These are phyloP conservation scores for Chelon labrosus DNA, from an alignment of 2,797 vertebrate species.

Conservation along the genomic window DNA sequence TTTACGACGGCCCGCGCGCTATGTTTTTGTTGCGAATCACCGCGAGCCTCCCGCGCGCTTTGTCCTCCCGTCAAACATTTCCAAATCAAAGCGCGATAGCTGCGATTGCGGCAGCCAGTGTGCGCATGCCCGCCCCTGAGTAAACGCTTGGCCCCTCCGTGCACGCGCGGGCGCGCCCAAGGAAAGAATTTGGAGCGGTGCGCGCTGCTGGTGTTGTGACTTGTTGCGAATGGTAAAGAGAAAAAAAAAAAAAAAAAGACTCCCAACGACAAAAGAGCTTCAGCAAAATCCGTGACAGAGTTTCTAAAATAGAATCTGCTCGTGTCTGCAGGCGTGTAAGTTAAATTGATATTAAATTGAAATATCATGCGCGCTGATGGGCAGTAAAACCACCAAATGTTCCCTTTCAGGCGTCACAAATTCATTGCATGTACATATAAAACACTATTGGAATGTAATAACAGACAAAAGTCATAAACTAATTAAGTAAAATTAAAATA, in stretches of 20 bases:
- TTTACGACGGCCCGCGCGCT: constrained; percentile 41
- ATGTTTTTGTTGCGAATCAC: constrained; percentile 66
- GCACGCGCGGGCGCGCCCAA: constrained; percentile 57
- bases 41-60: constrained; percentile 6
- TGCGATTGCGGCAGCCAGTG: constrained; percentile 10
- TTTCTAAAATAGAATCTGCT: not conserved
- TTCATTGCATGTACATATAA: not conserved
- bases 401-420: not conserved
- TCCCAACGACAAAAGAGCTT: constrained; percentile 5
- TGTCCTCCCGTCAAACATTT: constrained; percentile 45
- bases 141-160: constrained; percentile 14
- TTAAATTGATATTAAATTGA: not conserved
- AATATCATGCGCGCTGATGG: too few relatives aligned
- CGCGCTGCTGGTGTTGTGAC: constrained; percentile 52
- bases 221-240: constrained; percentile 49
- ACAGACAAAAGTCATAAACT: not conserved
- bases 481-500: too few relatives aligned
- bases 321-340: not conserved
- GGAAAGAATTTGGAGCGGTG: constrained; percentile 58
- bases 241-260: constrained; percentile 19
- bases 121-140: constrained; percentile 42
- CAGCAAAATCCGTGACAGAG: constrained; percentile 5
- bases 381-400: not conserved
- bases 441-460: not conserved
- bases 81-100: constrained; percentile 47